Percentiles rank a stretch among this genome's conserved stretches.
phyloP scores from a whole-genome alignment of 2,888 invertebrate species.

The Sesia bembeciformis region DNA sequence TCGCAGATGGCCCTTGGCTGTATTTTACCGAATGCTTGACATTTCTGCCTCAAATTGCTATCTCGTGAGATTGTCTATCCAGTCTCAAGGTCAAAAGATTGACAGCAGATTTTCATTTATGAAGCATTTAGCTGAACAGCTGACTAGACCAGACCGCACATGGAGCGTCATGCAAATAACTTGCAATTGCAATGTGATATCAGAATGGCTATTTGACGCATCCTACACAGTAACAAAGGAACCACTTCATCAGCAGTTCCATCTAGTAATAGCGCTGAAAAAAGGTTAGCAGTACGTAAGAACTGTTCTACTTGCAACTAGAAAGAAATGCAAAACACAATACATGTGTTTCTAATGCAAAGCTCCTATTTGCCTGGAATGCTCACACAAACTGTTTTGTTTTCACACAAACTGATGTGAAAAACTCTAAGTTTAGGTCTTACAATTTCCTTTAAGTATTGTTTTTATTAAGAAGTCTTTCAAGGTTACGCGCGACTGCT shows the following conservation, averaged over 20 bases:
- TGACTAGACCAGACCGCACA: neutral
- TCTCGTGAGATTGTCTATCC: slow-evolving; percentile 6
- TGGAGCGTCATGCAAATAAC: neutral
- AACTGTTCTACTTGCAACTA: neutral
- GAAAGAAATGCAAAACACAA: neutral
- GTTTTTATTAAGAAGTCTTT: too few relatives aligned
- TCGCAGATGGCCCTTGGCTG: slow-evolving; percentile 7
- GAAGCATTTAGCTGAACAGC: neutral
- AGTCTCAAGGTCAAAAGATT: neutral
- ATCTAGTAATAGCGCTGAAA: neutral
- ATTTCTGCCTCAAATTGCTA: slow-evolving; percentile 8
- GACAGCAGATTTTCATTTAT: neutral
- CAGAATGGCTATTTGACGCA: neutral
- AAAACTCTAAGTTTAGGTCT: too few relatives aligned
- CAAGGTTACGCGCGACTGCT: too few relatives aligned
- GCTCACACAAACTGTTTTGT: too few relatives aligned
- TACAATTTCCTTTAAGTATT: too few relatives aligned
- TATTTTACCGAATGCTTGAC: slow-evolving; percentile 6
- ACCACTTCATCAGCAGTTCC: neutral
- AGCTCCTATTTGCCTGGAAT: neutral
- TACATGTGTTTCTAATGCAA: neutral
- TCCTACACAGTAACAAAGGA: neutral
- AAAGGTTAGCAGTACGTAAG: neutral
- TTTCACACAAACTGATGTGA: too few relatives aligned
- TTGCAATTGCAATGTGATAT: neutral